phyloP scores from a whole-genome alignment of 2,888 invertebrate species.

The Keiferia lycopersicella region DNA sequence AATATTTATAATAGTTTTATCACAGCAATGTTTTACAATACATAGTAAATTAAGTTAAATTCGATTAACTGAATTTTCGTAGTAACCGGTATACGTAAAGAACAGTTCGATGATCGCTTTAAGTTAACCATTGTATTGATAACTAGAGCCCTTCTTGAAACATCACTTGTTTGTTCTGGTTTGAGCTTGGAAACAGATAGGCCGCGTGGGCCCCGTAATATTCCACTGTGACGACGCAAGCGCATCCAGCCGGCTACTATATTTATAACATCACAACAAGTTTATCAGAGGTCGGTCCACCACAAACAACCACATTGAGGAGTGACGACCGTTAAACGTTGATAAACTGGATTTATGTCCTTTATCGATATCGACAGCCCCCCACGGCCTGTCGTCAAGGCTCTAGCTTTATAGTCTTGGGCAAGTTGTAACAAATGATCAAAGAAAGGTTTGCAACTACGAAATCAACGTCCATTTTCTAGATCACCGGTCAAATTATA shows the following conservation, averaged over 20 bases:
- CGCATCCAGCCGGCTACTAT: constrained; percentile 42
- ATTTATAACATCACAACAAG: constrained; percentile 73
- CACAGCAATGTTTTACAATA: too few relatives aligned
- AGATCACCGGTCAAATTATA: too few relatives aligned
- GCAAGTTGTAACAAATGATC: neutral
- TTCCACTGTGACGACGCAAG: constrained; percentile 50
- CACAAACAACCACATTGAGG: constrained; percentile 59
- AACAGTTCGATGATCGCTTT: too few relatives aligned
- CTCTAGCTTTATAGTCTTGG: neutral
- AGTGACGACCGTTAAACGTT: constrained; percentile 42
- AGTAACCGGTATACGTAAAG: too few relatives aligned
- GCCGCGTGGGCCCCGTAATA: constrained; percentile 57
- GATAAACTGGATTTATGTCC: constrained; percentile 60
- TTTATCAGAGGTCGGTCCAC: constrained; percentile 69
- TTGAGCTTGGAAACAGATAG: constrained; percentile 34
- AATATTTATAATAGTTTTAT: too few relatives aligned
- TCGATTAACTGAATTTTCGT: too few relatives aligned
- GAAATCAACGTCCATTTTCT: neutral
- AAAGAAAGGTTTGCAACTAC: neutral
- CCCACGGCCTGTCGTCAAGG: constrained; percentile 18
- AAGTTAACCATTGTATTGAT: too few relatives aligned
- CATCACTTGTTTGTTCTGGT: constrained; percentile 35
- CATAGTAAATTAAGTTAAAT: too few relatives aligned
- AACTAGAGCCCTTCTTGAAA: constrained; percentile 12
- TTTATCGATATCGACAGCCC: constrained; percentile 41